Evolutionary conservation across 1,140 invertebrate genomes (phyloP).

Genomic region (Plectrocnemia conspersa): DNA sequence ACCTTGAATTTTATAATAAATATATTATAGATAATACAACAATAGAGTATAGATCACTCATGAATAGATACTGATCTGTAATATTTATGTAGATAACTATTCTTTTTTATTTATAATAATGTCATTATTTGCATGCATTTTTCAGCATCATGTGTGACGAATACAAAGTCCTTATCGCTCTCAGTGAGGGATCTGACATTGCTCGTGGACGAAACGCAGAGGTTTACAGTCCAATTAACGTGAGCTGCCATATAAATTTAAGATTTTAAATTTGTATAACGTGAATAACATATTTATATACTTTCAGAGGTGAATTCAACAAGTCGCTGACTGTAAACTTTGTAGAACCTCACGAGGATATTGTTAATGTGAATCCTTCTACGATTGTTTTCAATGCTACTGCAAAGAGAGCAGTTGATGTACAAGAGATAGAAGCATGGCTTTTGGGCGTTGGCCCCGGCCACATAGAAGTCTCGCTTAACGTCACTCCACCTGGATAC

Average conservation of each 20-base stretch:
- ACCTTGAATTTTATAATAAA: too few species aligned
- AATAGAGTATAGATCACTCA: too few species aligned
- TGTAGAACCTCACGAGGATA: constrained; percentile 44
- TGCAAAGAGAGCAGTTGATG: constrained; percentile 37
- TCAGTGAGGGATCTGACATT: not conserved
- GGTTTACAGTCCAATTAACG: not conserved
- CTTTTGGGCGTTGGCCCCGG: constrained; percentile 56
- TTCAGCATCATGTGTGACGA: too few species aligned
- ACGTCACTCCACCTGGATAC: constrained; percentile 49
- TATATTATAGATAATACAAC: too few species aligned
- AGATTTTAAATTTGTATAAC: too few species aligned
- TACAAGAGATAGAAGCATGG: constrained; percentile 46
- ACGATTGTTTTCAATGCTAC: constrained; percentile 38
- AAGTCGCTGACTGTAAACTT: constrained; percentile 38
- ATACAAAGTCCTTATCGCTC: not conserved
- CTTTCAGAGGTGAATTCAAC: constrained; percentile 43
- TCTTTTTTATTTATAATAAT: too few species aligned
- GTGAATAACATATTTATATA: constrained; percentile 7
- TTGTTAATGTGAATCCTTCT: constrained; percentile 43
- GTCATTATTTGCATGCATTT: too few species aligned
- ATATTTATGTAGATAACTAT: too few species aligned
- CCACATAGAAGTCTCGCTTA: constrained; percentile 53
- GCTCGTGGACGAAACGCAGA: constrained; percentile 1
- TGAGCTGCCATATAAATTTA: constrained; percentile 7
- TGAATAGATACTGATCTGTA: too few species aligned